Evolutionary conservation across 2,888 invertebrate species (phyloP).

Genomic region (Incurvaria masculella): DNA sequence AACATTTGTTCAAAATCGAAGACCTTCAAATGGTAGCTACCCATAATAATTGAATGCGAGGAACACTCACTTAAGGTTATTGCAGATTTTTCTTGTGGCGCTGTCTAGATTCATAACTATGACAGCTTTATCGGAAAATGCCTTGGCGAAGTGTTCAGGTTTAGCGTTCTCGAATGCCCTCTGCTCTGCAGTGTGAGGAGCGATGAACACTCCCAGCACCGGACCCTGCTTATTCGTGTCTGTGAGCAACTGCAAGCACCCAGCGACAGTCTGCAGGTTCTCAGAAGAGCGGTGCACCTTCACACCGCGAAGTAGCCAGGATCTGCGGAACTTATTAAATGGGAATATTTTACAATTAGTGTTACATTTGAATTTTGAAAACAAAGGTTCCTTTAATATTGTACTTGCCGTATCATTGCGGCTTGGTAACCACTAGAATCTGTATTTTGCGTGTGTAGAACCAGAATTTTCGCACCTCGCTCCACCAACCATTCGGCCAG

Average conservation of each 20-base stretch:
- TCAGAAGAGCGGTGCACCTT: background rate
- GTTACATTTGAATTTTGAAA: too few relatives aligned
- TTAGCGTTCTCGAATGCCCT: background rate
- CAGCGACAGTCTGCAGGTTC: background rate
- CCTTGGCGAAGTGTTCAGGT: background rate
- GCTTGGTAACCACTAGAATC: background rate
- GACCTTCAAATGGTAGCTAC: too few relatives aligned
- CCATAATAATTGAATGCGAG: too few relatives aligned
- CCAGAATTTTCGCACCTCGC: constrained; percentile 22
- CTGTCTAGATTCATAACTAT: background rate
- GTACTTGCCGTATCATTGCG: too few relatives aligned
- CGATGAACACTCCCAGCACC: background rate
- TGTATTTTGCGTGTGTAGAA: background rate
- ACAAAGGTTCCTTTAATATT: too few relatives aligned
- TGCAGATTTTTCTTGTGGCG: constrained; percentile 3
- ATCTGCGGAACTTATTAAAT: background rate
- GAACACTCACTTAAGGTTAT: constrained; percentile 1
- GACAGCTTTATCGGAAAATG: background rate
- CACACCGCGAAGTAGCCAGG: constrained; percentile 1
- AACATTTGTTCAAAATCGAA: too few relatives aligned
- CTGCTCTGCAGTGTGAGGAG: background rate
- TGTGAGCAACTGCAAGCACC: background rate
- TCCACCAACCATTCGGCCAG: constrained; percentile 23
- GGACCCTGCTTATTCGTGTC: background rate
- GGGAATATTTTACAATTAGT: background rate